Evolutionary conservation across 2,888 invertebrate genomes (phyloP), one percentile per base, ranked within the genome.

Genomic region (Agrotis exclamationis): DNA sequence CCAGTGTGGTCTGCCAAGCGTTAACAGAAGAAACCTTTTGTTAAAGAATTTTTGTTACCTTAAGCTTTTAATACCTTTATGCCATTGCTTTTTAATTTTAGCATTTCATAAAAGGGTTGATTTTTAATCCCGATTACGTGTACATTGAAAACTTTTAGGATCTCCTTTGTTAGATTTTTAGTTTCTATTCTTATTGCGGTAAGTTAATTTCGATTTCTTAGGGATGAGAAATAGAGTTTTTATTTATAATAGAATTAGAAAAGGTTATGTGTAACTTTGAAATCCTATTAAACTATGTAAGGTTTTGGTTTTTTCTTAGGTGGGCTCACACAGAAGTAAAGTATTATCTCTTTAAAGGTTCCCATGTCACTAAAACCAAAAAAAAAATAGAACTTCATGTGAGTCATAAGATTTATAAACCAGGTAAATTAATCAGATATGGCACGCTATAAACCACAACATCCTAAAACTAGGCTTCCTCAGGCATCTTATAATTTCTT

Each of bases 61-160:
- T 96, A 95, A 96, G 93, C 95, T 93, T 89, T 92, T 96, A 96
- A 96, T 96, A 92, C 96, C 91, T 96, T 96, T 95, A 95, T 95
- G 88, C 94, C 89, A 93, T 94, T 93, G 90, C 91, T 95, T 96
- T 95, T 95, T 95, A 95, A 95, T 95, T 96, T 96, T 91, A 90
- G 91, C 92, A 93, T 94, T 92, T 82, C 87, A 89, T 90, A 91
- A 93, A 96, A 95, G 95, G 96, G 95, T 95, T 95, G 91, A 83
- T 91, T 93, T 93, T 91, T 94, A 95, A 95, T 94, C 95, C 93
- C 87, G 88, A 91, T 92, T 92, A 93, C 92, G 91, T 93, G 90
- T 89, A 91, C 91, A 87, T 90, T 84, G 87, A 88, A 91, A 90
- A 91, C 90, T 90, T 89, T 84, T 84, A 89, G 85, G 86, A 84